phyloP scores from a whole-genome alignment of 2,888 invertebrate species.

The Oscheius sp. region DNA sequence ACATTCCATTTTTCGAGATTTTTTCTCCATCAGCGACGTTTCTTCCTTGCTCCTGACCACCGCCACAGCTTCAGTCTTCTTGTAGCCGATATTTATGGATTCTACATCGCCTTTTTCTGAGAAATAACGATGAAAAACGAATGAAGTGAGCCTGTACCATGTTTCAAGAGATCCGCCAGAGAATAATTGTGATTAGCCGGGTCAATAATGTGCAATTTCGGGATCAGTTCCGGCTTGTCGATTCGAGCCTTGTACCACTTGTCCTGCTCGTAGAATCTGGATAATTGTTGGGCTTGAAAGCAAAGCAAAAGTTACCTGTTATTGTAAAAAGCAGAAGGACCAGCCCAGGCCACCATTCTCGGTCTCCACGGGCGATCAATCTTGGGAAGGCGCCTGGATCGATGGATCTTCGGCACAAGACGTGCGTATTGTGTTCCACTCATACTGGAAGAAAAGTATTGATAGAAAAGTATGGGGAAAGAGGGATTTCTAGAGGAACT shows the following conservation, averaged over 20 bases:
- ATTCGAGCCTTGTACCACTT: slow-evolving; percentile 74
- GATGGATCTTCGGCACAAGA: slow-evolving; percentile 58
- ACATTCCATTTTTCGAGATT: slow-evolving; percentile 55
- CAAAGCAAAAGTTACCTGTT: slow-evolving; percentile 56
- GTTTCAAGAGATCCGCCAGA: slow-evolving; percentile 51
- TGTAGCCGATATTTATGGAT: slow-evolving; percentile 67
- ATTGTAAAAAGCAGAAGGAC: slow-evolving; percentile 69
- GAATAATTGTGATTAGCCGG: slow-evolving; percentile 61
- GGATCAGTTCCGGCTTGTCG: slow-evolving; percentile 67
- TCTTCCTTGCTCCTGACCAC: slow-evolving; percentile 41
- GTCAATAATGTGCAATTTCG: slow-evolving; percentile 69
- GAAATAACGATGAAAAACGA: not conserved
- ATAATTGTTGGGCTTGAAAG: not conserved
- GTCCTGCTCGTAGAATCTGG: slow-evolving; percentile 72
- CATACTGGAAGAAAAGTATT: slow-evolving; percentile 40
- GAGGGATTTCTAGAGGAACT: no score
- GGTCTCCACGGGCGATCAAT: slow-evolving; percentile 67
- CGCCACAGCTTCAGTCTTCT: slow-evolving; percentile 35
- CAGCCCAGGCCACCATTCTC: slow-evolving; percentile 71
- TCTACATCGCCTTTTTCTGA: slow-evolving; percentile 21
- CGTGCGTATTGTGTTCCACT: slow-evolving; percentile 60
- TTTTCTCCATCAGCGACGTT: slow-evolving; percentile 50
- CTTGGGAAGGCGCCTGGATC: slow-evolving; percentile 63
- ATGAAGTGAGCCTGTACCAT: slow-evolving; percentile 39
- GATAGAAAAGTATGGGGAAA: no score